Evolutionary conservation across 2,888 invertebrate species (phyloP).

Genomic region (Chrysolina oricalcia): DNA sequence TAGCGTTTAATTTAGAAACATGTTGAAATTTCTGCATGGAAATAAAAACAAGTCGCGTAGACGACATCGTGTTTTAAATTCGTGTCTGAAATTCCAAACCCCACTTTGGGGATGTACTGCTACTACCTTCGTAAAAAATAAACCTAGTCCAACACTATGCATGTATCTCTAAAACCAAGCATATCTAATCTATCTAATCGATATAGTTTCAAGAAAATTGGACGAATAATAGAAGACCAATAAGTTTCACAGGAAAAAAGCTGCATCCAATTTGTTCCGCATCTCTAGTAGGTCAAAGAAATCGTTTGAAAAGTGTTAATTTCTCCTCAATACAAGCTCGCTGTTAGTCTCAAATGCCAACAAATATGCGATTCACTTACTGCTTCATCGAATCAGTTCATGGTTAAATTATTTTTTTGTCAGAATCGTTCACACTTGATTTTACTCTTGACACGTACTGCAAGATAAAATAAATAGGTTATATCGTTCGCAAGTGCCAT

Average conservation of each 20-base stretch:
- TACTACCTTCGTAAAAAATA: too few species aligned
- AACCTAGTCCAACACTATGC: too few species aligned
- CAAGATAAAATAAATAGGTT: neutral
- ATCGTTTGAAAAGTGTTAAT: slow-evolving; percentile 7
- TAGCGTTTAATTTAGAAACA: too few species aligned
- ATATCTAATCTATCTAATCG: too few species aligned
- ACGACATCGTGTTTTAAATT: too few species aligned
- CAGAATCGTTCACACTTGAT: slow-evolving; percentile 10
- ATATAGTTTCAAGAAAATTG: too few species aligned
- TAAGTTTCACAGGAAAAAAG: neutral
- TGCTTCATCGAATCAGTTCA: slow-evolving; percentile 8
- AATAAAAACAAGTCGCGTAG: too few species aligned
- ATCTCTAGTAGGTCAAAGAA: slow-evolving; percentile 16
- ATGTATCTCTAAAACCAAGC: too few species aligned
- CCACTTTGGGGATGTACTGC: too few species aligned
- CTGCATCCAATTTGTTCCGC: neutral
- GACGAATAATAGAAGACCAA: neutral
- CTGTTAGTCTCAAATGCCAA: neutral
- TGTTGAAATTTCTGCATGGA: too few species aligned
- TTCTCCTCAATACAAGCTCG: neutral
- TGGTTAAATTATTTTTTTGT: slow-evolving; percentile 6
- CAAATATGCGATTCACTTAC: neutral
- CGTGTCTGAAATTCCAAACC: too few species aligned
- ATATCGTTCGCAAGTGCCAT: neutral
- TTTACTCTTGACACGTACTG: slow-evolving; percentile 9